Evolutionary conservation across 1,140 invertebrate genomes (phyloP).

Genomic region (Formica exsecta): DNA sequence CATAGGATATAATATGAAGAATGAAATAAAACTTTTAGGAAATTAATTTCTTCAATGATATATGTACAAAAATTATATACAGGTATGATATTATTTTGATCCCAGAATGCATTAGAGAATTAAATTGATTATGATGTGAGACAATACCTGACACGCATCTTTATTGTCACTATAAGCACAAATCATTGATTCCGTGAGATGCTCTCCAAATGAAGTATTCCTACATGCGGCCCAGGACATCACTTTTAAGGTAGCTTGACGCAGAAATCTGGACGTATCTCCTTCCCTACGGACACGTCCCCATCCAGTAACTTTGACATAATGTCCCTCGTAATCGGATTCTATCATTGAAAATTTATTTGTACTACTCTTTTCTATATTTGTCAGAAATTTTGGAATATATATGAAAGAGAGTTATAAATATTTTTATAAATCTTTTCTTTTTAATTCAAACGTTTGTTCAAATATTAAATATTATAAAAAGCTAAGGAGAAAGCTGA

Average conservation of each 20-base stretch:
- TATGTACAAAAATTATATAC: not conserved
- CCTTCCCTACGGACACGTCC: conserved; percentile 86
- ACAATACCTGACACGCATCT: conserved; percentile 88
- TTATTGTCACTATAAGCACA: conserved; percentile 86
- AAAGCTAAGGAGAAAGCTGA: conserved; percentile 38
- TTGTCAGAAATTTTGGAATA: not conserved
- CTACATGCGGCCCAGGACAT: conserved; percentile 82
- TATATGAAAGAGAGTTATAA: not conserved
- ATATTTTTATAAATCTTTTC: not conserved
- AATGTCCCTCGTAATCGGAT: conserved; percentile 84
- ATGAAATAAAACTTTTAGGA: not conserved
- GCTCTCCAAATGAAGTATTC: conserved; percentile 82
- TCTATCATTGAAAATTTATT: conserved; percentile 64
- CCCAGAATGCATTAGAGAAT: not conserved
- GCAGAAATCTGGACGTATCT: conserved; percentile 86
- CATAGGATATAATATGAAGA: not conserved
- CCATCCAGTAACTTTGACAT: conserved; percentile 89
- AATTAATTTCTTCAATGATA: not conserved
- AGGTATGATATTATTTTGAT: not conserved
- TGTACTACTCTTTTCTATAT: not conserved
- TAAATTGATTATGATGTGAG: not conserved
- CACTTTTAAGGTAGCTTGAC: conserved; percentile 86
- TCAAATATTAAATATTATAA: not conserved
- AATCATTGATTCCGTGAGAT: conserved; percentile 86
- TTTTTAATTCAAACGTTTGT: conserved; percentile 4